Evolutionary conservation across 2,888 invertebrate genomes (phyloP), one percentile per base, ranked within the genome.

Genomic region (Catocala nupta): DNA sequence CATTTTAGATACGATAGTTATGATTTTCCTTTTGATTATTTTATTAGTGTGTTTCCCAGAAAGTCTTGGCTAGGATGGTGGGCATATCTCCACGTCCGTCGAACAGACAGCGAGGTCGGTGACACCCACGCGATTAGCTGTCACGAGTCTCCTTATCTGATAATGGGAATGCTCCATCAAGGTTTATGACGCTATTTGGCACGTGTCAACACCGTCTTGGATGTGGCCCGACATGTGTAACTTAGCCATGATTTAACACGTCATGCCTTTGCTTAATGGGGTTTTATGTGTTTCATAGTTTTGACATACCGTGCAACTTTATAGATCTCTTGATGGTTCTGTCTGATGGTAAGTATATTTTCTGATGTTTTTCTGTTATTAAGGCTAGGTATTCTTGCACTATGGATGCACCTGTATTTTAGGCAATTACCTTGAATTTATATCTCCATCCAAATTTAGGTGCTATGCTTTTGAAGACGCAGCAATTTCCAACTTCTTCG

Each of bases 61-160:
- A 45, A 45, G 45, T 48, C 9, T 25, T 48, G 48, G 25, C 48
- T 4, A 16, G 9, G 8, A 12, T 6, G 12, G 45, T 1, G 25
- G 25, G 25, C 25, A 12, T 43, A 43, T 47, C 12, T 47, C 48
- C 10, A 13, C 9, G 10, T 9, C 7, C 9, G 10, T 9, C 7
- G 12, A 7, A 25, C 4, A 25, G 25, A 25, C 47, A 13, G 8
- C 61, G 43, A 59, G 70, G 69, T 33, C 57, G 57, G 56, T 71
- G 70, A 72, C 70, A 58, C 65, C 65, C 10, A 39, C 55, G 52
- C 55, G 55, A 57, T 53, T 50, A 3, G 13, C 12, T 8, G 45
- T 13, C 45, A 45, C 45, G 45, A 12, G 13, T 45, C 45, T 10
- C 45, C 43, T 12, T n/a, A 71, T 71, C 73, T 55, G 11, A 33